Evolutionary conservation across 2,888 invertebrate species (phyloP).

Genomic region (Cataglyphis rosenhaueri): DNA sequence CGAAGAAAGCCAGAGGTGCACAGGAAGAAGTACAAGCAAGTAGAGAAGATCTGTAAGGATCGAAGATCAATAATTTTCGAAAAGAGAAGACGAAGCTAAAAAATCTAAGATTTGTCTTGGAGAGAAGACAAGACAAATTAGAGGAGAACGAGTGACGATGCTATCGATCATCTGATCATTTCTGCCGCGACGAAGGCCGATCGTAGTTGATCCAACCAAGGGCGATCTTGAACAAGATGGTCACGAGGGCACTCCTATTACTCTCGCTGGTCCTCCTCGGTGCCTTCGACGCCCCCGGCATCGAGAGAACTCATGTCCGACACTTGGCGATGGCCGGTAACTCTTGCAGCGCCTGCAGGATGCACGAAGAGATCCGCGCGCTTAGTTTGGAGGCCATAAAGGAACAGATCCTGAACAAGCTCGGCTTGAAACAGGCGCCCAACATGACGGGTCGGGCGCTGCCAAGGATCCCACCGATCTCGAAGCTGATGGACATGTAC

Average conservation of each 20-base stretch:
- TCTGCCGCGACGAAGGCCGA: constrained; percentile 63
- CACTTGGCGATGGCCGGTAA: constrained; percentile 76
- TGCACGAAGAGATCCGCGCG: constrained; percentile 87
- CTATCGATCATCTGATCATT: constrained; percentile 68
- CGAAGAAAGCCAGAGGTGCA: constrained; percentile 22
- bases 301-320: constrained; percentile 67
- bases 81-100: constrained; percentile 9
- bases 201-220: constrained; percentile 62
- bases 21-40: constrained; percentile 32
- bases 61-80: background rate
- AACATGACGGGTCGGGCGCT: constrained; percentile 88
- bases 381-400: constrained; percentile 88
- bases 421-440: constrained; percentile 87
- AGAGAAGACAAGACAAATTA: constrained; percentile 24
- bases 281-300: constrained; percentile 80
- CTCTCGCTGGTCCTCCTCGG: constrained; percentile 80
- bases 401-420: constrained; percentile 87
- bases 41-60: background rate
- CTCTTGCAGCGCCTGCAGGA: constrained; percentile 87
- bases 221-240: constrained; percentile 78
- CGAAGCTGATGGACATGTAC: constrained; percentile 85
- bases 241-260: constrained; percentile 80
- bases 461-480: constrained; percentile 87
- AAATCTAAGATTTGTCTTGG: constrained; percentile 31
- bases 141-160: constrained; percentile 54